phyloP scores from a whole-genome alignment of 2,797 vertebrate species.

The Sorex maritimensis region DNA sequence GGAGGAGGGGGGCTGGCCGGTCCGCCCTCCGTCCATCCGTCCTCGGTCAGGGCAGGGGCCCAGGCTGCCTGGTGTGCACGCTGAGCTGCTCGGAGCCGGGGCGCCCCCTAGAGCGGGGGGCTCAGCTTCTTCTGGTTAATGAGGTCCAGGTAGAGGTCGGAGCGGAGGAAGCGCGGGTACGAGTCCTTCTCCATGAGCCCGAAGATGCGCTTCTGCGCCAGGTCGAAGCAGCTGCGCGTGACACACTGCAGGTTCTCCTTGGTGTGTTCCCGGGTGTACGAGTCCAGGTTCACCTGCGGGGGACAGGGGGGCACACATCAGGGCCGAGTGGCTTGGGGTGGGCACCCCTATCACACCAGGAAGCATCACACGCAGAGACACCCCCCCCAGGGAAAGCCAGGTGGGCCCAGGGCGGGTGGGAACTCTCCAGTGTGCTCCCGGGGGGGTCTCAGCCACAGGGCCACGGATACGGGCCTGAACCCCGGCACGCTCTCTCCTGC shows the following conservation, averaged over 20 bases:
- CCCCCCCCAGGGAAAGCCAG: no score
- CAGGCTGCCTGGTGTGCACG: slow-evolving; percentile 83
- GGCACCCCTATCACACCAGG: no score
- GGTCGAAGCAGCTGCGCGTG: slow-evolving; percentile 96
- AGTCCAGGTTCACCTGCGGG: slow-evolving; percentile 97
- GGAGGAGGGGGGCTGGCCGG: slow-evolving; percentile 59
- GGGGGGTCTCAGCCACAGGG: no score
- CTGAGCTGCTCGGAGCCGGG: slow-evolving; percentile 64
- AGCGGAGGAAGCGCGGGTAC: slow-evolving; percentile 98
- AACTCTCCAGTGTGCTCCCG: no score
- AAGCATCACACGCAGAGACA: not conserved
- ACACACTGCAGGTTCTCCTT: slow-evolving; percentile 98
- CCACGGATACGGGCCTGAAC: no score
- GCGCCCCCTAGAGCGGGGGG: slow-evolving; percentile 91
- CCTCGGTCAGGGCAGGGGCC: slow-evolving; percentile 68
- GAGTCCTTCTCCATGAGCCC: slow-evolving; percentile 99
- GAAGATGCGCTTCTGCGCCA: slow-evolving; percentile 97
- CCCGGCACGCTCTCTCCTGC: not conserved
- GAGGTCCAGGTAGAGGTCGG: slow-evolving; percentile 98
- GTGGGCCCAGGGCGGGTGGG: no score
- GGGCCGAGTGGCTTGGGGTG: not conserved
- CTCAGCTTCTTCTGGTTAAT: slow-evolving; percentile 97
- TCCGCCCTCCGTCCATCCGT: not conserved
- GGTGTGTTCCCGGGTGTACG: slow-evolving; percentile 97
- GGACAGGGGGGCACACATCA: not conserved